phyloP scores from a whole-genome alignment of 2,888 invertebrate genomes.

The Chydorus sphaericus region DNA sequence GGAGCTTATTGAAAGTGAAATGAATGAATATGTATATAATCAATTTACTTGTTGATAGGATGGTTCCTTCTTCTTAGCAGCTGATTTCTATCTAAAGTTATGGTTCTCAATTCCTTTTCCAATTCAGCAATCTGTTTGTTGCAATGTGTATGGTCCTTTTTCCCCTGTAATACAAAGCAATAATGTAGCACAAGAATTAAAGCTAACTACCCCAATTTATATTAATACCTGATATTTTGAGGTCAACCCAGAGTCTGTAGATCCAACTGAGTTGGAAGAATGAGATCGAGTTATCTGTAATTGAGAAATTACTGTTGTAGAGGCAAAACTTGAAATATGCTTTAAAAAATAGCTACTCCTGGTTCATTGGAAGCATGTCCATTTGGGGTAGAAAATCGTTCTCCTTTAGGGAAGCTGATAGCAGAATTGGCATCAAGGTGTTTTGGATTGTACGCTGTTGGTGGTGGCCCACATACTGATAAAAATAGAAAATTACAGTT shows the following conservation, averaged over 20 bases:
- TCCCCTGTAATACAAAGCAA: too few relatives aligned
- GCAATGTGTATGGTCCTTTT: not conserved
- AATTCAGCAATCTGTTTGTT: constrained; percentile 9
- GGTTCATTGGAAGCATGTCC: too few relatives aligned
- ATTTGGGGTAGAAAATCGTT: not conserved
- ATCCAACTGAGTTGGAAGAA: not conserved
- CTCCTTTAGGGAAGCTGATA: not conserved
- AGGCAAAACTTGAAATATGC: not conserved
- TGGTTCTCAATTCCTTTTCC: not conserved
- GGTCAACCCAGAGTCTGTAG: not conserved
- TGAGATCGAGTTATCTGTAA: not conserved
- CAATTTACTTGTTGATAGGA: not conserved
- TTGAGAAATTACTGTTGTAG: not conserved
- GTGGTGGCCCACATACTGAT: constrained; percentile 6
- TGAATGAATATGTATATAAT: too few relatives aligned
- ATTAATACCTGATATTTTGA: not conserved
- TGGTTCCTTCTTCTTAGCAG: constrained; percentile 1
- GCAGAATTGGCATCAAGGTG: not conserved
- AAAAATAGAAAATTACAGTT: not conserved
- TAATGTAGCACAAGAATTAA: too few relatives aligned
- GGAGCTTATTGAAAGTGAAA: too few relatives aligned
- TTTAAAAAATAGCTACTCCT: not conserved
- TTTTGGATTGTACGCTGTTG: constrained; percentile 7
- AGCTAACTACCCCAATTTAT: not conserved
- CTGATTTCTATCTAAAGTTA: not conserved